A percentile compares a stretch with the other conserved stretches of the same genome.
phyloP scores from a whole-genome alignment of 2,888 invertebrate genomes.

The Sminthurinus aureus region DNA sequence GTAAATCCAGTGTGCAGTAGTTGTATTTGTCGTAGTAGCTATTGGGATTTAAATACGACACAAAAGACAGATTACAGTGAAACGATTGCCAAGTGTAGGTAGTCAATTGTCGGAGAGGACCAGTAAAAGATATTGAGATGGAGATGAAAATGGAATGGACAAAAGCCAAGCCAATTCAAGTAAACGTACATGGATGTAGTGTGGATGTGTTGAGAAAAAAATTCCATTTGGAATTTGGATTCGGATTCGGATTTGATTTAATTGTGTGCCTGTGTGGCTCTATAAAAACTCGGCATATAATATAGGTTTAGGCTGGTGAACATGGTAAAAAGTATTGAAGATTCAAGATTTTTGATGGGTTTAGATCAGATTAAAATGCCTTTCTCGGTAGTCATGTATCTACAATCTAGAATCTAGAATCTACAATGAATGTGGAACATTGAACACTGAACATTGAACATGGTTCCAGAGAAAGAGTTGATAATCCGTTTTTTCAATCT shows the following conservation, averaged over 20 bases:
- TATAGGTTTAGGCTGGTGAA: too few relatives aligned
- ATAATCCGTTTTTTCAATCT: slow-evolving; percentile 26
- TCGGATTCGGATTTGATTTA: slow-evolving; percentile 11
- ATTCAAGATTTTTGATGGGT: slow-evolving; percentile 15
- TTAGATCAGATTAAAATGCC: slow-evolving; percentile 36
- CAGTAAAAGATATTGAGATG: neutral
- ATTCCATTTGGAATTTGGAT: too few relatives aligned
- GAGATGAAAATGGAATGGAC: neutral
- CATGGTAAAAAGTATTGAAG: neutral
- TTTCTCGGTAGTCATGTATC: slow-evolving; percentile 29
- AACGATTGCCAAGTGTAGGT: neutral
- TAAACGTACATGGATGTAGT: neutral
- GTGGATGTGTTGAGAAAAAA: neutral
- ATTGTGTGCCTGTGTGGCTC: neutral
- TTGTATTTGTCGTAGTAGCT: neutral
- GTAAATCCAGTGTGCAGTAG: too few relatives aligned
- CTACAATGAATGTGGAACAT: neutral
- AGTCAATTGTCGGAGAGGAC: neutral
- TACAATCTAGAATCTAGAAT: neutral
- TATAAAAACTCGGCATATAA: too few relatives aligned
- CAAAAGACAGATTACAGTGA: slow-evolving; percentile 13
- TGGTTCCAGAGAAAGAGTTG: slow-evolving; percentile 16
- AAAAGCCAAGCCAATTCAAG: too few relatives aligned
- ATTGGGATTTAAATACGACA: neutral
- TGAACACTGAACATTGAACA: neutral